Evolutionary conservation across 2,113 vertebrate species (phyloP), one percentile per base, ranked within the genome.

Genomic region (Urocolius indicus): DNA sequence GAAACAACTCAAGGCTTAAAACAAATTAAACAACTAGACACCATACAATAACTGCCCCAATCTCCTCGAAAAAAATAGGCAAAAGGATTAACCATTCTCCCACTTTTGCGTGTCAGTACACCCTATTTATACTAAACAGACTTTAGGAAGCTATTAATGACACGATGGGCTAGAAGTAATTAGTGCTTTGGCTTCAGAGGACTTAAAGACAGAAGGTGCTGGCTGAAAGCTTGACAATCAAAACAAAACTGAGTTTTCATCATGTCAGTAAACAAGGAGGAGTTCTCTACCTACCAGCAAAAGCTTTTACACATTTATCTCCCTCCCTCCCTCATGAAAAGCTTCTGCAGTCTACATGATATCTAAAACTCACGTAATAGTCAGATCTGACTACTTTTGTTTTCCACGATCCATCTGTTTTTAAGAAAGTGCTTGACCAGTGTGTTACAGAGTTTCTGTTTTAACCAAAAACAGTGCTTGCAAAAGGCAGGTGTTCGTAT

Each of bases 181-280:
- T 66, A 85, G 75, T 30, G n/a, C 74, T 79, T 51, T 86, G 85
- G 55, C 88, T 93, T 92, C 82, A 94, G 55, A 86, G 38, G 57
- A 81, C 65, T 93, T 75, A 69, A 89, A 86, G 55, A 67, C 79
- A 88, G 79, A 85, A 90, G 71, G 63, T 55, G 48, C 68, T 63
- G 61, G 61, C 34, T 0, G 2, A 38, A 94, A 90, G 57, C 61
- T 20, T 61, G 65, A 90, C 61, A 84, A 92, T 77, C 75, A 93
- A 95, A 96, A 96, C 90, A 94, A 94, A 92, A 94, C 79, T 30
- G 55, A 59, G 57, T 86, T 71, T 92, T 89, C 52, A 45, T 72
- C 36, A 89, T 90, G 52, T 43, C 34, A n/a, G 57, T 87, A 93
- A 87, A 90, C 72, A 92, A 74, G 26, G 43, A 89, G 34, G 65